These are phyloP conservation scores for Bubo scandiacus DNA, from an alignment of 2,113 vertebrate genomes.

Conservation along the genomic window DNA sequence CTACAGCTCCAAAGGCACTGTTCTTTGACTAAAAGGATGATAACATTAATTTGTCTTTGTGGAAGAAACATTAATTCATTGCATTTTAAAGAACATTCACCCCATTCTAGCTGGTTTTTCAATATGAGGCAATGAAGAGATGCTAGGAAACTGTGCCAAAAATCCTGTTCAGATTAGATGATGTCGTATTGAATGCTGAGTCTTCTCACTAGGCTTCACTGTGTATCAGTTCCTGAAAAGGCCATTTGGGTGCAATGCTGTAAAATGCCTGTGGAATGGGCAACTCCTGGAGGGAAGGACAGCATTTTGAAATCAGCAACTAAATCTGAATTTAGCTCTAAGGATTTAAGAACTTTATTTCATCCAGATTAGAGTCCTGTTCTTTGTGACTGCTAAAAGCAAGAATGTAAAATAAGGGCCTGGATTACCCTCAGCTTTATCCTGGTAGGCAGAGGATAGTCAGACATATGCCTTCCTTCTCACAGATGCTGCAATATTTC, in stretches of 20 bases:
- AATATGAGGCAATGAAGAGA: neutral
- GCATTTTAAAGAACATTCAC: neutral
- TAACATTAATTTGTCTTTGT: neutral
- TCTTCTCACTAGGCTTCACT: neutral
- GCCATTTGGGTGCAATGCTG: slow-evolving; percentile 27
- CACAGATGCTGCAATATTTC: slow-evolving; percentile 43
- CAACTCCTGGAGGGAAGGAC: slow-evolving; percentile 11
- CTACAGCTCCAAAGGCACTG: neutral
- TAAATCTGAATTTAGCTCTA: slow-evolving; percentile 54
- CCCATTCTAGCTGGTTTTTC: neutral
- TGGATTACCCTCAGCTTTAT: slow-evolving; percentile 56
- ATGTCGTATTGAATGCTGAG: neutral
- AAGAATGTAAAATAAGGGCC: slow-evolving; percentile 27
- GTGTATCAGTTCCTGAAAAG: neutral
- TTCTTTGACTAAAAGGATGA: neutral
- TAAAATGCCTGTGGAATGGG: slow-evolving; percentile 51
- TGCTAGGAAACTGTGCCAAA: neutral
- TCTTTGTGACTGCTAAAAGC: slow-evolving; percentile 39
- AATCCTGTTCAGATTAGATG: neutral
- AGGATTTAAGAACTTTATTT: slow-evolving; percentile 58
- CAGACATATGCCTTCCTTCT: slow-evolving; percentile 29
- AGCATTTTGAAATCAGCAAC: slow-evolving; percentile 39
- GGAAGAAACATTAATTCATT: neutral
- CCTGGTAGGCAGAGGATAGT: neutral
- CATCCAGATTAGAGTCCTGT: slow-evolving; percentile 35